Conservation (phyloP, 2,888 invertebrate genomes). For the Euzophera pinguis region DNA sequence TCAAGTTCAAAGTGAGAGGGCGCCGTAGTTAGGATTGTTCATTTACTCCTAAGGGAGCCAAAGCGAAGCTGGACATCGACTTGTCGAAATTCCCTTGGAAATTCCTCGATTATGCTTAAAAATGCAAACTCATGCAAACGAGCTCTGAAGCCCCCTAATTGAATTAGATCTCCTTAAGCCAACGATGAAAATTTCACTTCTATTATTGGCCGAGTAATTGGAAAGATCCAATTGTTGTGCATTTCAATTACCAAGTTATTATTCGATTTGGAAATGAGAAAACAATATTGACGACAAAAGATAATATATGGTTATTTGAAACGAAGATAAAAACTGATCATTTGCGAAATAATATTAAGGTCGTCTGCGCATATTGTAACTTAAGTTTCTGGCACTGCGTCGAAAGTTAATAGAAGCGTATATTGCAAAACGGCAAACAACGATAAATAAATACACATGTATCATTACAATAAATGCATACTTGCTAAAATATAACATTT, state of each 20-base stretch:
- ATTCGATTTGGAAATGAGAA: slow-evolving; percentile 36
- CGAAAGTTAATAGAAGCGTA: too few species aligned
- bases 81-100: slow-evolving; percentile 59
- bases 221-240: slow-evolving; percentile 56
- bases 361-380: too few species aligned
- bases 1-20: slow-evolving; percentile 5
- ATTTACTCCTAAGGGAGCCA: slow-evolving; percentile 35
- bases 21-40: slow-evolving; percentile 29
- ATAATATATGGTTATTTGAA: neutral
- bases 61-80: slow-evolving; percentile 44
- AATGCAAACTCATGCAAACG: slow-evolving; percentile 79
- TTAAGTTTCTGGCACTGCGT: too few species aligned
- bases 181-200: slow-evolving; percentile 57
- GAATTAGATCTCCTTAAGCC: slow-evolving; percentile 66
- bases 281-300: slow-evolving; percentile 18
- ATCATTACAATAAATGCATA: too few species aligned
- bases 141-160: slow-evolving; percentile 65
- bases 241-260: slow-evolving; percentile 55
- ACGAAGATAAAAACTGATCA: neutral
- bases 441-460: too few species aligned
- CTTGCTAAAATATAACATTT: too few species aligned
- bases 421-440: too few species aligned
- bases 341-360: too few species aligned
- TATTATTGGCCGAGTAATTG: slow-evolving; percentile 61
- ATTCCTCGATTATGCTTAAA: slow-evolving; percentile 63